Evolutionary conservation across 2,113 vertebrate species (phyloP).

Genomic region (Sardina pilchardus): DNA sequence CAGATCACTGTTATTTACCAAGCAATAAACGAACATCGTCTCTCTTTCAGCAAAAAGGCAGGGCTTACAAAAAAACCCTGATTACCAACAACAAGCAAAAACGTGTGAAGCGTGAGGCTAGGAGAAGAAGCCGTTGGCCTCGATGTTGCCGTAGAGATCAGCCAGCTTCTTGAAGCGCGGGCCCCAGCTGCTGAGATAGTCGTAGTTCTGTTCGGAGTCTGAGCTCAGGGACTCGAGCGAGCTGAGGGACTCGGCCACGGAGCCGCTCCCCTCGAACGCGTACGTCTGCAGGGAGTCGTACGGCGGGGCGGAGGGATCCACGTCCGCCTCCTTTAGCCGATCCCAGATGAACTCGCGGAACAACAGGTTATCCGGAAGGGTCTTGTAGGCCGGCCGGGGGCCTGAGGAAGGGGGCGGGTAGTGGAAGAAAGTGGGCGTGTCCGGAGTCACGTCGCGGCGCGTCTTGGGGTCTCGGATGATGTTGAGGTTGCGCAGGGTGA

Average conservation of each 20-base stretch:
- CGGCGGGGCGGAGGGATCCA: conserved; percentile 87
- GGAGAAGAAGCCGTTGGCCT: conserved; percentile 80
- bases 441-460: conserved; percentile 89
- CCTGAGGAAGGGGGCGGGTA: conserved; percentile 78
- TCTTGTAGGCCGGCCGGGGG: conserved; percentile 79
- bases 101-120: conserved; percentile 73
- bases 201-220: conserved; percentile 96
- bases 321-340: conserved; percentile 88
- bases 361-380: conserved; percentile 89
- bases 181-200: conserved; percentile 96
- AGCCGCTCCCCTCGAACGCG: conserved; percentile 90
- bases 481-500: conserved; percentile 89
- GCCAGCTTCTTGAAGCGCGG: conserved; percentile 96
- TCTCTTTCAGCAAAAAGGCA: neutral
- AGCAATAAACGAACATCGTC: neutral
- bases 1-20: neutral
- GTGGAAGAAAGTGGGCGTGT: conserved; percentile 83
- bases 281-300: conserved; percentile 97
- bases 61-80: conserved; percentile 1
- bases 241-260: conserved; percentile 90
- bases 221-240: conserved; percentile 92
- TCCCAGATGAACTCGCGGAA: conserved; percentile 98
- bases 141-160: conserved; percentile 87
- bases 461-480: conserved; percentile 82
- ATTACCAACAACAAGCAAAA: conserved; percentile 27